Percentiles rank a stretch among this genome's conserved stretches.
Evolutionary conservation across 1,140 invertebrate species (phyloP).

Genomic region (Saccostrea glomerata): DNA sequence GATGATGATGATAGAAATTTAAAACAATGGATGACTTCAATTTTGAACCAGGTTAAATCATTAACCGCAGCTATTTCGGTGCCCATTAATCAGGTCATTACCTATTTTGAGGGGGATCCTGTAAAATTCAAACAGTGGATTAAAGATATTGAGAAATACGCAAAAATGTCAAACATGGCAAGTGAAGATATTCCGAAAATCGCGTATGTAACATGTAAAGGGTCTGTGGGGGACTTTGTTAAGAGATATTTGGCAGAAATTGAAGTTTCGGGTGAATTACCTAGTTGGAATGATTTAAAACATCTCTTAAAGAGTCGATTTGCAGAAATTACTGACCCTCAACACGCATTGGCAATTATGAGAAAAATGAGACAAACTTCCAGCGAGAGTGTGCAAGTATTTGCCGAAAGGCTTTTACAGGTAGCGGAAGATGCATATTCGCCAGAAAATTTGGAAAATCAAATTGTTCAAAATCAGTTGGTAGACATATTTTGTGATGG

Average conservation of each 20-base stretch:
- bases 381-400: not conserved
- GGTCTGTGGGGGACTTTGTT: slow-evolving; percentile 10
- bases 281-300: slow-evolving; percentile 15
- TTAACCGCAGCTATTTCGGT: not conserved
- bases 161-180: not conserved
- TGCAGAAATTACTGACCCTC: slow-evolving; percentile 22
- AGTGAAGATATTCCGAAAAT: not conserved
- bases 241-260: slow-evolving; percentile 25
- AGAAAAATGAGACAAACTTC: not conserved
- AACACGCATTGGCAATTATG: slow-evolving; percentile 12
- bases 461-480: slow-evolving; percentile 12
- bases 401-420: not conserved
- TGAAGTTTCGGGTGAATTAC: not conserved
- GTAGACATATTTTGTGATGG: slow-evolving; percentile 51
- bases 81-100: not conserved
- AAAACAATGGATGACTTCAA: no score
- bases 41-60: not conserved
- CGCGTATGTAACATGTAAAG: slow-evolving; percentile 6
- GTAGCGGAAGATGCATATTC: not conserved
- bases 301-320: not conserved
- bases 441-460: not conserved
- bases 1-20: no score
- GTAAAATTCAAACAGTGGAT: not conserved
- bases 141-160: slow-evolving; percentile 25
- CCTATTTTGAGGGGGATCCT: not conserved